Base-by-base conservation (phyloP, 2,888 invertebrate species). In the Chrysina gloriosa region DNA sequence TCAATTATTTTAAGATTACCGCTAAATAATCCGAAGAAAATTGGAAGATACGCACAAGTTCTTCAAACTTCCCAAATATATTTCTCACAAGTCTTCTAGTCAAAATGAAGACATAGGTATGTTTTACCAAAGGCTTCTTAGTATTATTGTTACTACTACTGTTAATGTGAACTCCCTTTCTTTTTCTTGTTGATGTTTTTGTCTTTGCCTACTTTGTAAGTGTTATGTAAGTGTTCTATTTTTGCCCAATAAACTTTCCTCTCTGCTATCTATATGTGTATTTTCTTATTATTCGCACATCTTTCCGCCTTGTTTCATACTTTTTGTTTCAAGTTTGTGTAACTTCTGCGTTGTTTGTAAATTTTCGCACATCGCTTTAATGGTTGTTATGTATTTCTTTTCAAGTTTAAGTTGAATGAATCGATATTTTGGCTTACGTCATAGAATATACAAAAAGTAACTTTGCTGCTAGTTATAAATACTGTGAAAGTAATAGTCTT, bases 71-170 rank as follows among this genome's bases (percentile, higher is more conserved):
- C 7, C 36, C 19, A 45, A 45, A 45, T 52, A 31, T 52, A 14
- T 45, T 19, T 9, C 45, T 31, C 14, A 45, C 21, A n/a, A 25
- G 52, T 52, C 52, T 52, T 52, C 52, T 52, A 52, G 14, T 52
- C 52, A 52, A 52, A 52, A 52, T 52, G 52, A 52, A 52, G 52
- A 52, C 52, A 14, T 52, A 52, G 52, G 52, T 52, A 52, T 52
- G 52, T 52, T 52, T 45, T 45, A 45, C 45, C 19, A 21, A 19
- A 45, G 45, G 7, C 45, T 45, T 39, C n/a, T 39, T 11, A 45
- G 3, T 45, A 4, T 21, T 45, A 16, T 19, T 45, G 2, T 19
- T 45, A 5, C 9, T 45, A 9, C 9, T 21, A 16, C 5, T 45
- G 45, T 45, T 45, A 16, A 21, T 45, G 21, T 21, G 2, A 45